Evolutionary conservation across 2,888 invertebrate genomes (phyloP).

Genomic region (Andrena dorsata): DNA sequence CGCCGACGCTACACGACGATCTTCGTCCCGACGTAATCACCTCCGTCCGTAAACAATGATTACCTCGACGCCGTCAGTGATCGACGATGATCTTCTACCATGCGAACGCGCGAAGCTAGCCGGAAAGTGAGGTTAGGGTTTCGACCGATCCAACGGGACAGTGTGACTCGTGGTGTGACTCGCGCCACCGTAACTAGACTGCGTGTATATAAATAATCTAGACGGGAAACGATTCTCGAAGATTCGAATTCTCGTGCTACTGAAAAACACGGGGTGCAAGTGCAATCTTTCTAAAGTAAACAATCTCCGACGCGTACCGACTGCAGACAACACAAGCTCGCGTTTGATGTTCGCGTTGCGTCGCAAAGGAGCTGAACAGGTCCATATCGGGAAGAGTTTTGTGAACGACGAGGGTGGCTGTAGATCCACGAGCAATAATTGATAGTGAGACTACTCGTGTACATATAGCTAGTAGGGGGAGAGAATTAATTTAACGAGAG

Average conservation of each 20-base stretch:
- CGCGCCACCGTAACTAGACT: neutral
- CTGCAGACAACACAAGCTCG: neutral
- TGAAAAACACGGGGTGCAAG: conserved; percentile 63
- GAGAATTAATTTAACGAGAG: conserved; percentile 23
- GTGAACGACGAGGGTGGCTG: conserved; percentile 17
- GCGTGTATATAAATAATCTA: conserved; percentile 49
- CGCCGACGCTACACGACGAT: conserved; percentile 10
- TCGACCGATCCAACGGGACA: neutral
- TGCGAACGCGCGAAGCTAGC: neutral
- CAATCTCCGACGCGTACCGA: conserved; percentile 2
- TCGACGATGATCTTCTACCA: conserved; percentile 12
- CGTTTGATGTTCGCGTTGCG: neutral
- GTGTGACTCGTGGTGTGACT: conserved; percentile 7
- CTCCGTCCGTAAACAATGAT: conserved; percentile 61
- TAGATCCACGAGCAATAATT: conserved; percentile 68
- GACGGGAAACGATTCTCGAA: conserved; percentile 12
- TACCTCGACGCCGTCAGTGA: conserved; percentile 6
- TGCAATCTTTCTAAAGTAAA: conserved; percentile 68
- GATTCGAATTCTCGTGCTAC: conserved; percentile 30
- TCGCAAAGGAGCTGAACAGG: neutral
- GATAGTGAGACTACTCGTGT: conserved; percentile 56
- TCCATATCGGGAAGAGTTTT: no score
- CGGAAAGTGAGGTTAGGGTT: conserved; percentile 1
- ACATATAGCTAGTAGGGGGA: conserved; percentile 40
- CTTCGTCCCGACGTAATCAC: conserved; percentile 36